Conservation (phyloP, 2,888 invertebrate species). For the Metacarcinus magister region DNA sequence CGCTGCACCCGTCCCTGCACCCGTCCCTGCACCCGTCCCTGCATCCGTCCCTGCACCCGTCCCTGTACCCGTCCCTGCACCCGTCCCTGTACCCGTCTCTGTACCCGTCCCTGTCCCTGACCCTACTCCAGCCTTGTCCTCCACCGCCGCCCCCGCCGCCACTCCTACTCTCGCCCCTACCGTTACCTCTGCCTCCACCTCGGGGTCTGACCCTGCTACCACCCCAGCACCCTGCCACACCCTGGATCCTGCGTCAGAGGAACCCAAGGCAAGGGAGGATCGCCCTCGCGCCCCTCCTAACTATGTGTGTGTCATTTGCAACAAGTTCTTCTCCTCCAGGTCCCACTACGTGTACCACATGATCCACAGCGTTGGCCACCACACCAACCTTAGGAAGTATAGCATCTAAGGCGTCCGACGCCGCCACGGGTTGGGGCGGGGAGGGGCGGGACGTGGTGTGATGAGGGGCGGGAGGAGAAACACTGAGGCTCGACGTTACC, state of each 20-base stretch:
- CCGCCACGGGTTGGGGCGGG: background rate
- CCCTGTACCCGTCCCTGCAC: background rate
- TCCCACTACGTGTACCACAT: constrained; percentile 70
- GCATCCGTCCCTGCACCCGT: background rate
- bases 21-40: background rate
- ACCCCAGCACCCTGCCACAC: background rate
- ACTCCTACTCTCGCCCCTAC: background rate
- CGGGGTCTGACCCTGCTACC: background rate
- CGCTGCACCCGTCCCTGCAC: background rate
- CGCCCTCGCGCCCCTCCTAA: background rate
- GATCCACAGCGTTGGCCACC: constrained; percentile 65
- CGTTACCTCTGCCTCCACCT: constrained; percentile 6
- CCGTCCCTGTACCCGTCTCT: background rate
- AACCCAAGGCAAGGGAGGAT: constrained; percentile 37
- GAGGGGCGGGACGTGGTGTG: constrained; percentile 14
- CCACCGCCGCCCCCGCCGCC: background rate
- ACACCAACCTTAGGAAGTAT: constrained; percentile 57
- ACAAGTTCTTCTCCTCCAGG: constrained; percentile 67
- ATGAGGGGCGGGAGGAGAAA: constrained; percentile 17
- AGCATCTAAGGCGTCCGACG: background rate
- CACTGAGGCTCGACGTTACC: constrained; percentile 47
- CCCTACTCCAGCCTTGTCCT: background rate
- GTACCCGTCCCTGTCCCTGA: background rate
- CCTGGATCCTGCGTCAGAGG: background rate
- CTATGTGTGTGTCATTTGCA: constrained; percentile 69